Evolutionary conservation across 2,797 vertebrate species (phyloP), one percentile per base, ranked within the genome.

Genomic region (Podarcis siculus): DNA sequence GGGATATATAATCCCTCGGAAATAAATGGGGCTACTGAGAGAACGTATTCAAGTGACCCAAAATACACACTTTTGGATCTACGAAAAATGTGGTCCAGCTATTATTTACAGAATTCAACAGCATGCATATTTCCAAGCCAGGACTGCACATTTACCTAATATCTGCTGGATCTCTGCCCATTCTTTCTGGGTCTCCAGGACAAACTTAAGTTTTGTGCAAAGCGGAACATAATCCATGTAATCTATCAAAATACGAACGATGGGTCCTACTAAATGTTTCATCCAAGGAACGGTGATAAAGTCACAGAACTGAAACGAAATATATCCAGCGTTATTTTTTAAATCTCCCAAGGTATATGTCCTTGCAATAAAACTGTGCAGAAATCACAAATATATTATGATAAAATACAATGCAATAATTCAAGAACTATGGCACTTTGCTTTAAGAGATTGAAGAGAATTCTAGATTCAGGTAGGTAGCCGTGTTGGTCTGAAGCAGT

Each of bases 271-370:
- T 92, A 98, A 93, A 86, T 97, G 96, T 86, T 93, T 96, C 96
- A 98, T 95, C 97, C 97, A 98, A 1, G 96, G 97, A 89, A 98
- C 96, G 87, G 97, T 96, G 92, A 98, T 95, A 87, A 98, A 98
- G 83, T 98, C 97, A 96, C 98, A 98, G 89, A 98, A 98, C 98
- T 98, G 95, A 93, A 96, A 93, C 13, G 92, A 66, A 92, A 87
- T 89, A 92, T 1, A 86, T 61, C 90, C n/a, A 82, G 83, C 67
- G 87, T 94, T 85, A 78, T 94, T 89, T 12, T 88, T 55, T 87
- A 85, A 83, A 88, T 37, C 19, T n/a, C 37, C 32, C 89, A 35
- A 87, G 55, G 27, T 76, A 55, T 55, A 94, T 82, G 19, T 2
- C 83, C 82, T 91, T 90, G 72, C 3, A 89, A 79, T 30, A 88